phyloP scores from a whole-genome alignment of 2,113 vertebrate genomes.

The Gymnobelideus leadbeateri region DNA sequence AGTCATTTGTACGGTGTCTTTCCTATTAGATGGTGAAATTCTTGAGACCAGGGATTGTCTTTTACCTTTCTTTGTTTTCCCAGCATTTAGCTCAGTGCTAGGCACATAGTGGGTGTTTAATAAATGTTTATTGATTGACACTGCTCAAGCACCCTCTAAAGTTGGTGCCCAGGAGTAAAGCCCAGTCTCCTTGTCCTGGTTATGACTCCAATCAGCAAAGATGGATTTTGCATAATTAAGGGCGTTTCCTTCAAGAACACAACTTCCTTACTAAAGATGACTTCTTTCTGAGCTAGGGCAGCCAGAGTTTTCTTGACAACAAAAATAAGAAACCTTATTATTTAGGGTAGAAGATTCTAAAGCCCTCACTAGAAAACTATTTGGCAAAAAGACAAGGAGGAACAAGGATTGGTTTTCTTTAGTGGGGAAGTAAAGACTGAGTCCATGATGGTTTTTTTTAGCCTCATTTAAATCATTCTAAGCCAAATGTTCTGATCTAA shows the following conservation, averaged over 20 bases:
- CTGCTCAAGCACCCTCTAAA: not conserved
- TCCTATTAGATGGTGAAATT: not conserved
- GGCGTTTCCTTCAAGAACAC: not conserved
- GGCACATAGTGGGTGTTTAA: not conserved
- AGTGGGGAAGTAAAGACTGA: slow-evolving; percentile 28
- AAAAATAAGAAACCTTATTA: slow-evolving; percentile 33
- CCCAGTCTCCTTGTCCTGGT: not conserved
- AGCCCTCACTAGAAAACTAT: slow-evolving; percentile 32
- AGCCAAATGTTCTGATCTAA: not conserved
- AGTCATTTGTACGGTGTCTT: not conserved
- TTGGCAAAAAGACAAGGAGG: not conserved
- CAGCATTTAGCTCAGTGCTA: not conserved
- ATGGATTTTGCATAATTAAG: not conserved
- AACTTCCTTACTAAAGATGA: not conserved
- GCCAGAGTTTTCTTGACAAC: slow-evolving; percentile 23
- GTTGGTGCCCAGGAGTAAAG: not conserved
- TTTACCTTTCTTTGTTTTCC: not conserved
- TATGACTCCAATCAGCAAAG: slow-evolving; percentile 51
- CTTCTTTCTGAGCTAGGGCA: not conserved
- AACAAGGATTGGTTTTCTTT: slow-evolving; percentile 1
- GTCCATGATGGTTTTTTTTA: not conserved
- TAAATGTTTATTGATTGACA: not conserved
- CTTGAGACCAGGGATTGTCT: not conserved
- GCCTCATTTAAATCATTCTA: not conserved
- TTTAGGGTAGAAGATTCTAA: slow-evolving; percentile 19